These are phyloP conservation scores for Heliconius melpomene DNA, from an alignment of 1,140 invertebrate species.

Conservation along the genomic window DNA sequence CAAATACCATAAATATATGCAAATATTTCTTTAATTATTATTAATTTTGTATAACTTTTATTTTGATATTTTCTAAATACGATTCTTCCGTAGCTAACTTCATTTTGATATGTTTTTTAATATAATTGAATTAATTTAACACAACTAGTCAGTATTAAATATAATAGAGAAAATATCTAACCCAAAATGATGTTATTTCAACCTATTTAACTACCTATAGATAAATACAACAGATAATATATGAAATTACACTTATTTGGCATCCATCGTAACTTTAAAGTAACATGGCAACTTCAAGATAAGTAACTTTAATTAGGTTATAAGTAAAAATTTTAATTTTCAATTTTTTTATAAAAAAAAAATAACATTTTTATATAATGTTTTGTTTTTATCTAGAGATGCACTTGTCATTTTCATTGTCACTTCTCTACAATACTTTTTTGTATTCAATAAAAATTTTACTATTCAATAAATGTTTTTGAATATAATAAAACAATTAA, in stretches of 20 bases:
- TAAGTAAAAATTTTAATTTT: background rate
- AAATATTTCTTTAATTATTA: too few relatives aligned
- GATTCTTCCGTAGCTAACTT: too few relatives aligned
- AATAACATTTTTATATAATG: background rate
- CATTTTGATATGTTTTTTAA: background rate
- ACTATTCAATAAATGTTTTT: background rate
- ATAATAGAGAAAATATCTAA: too few relatives aligned
- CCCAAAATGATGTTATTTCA: background rate
- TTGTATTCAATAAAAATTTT: background rate
- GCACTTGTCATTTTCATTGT: background rate
- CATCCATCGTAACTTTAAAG: constrained; percentile 35
- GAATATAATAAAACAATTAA: background rate
- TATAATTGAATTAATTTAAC: background rate
- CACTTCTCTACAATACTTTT: background rate
- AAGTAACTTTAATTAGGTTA: background rate
- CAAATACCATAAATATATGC: too few relatives aligned
- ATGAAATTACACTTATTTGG: constrained; percentile 36
- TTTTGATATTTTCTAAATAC: too few relatives aligned
- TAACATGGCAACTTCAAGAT: constrained; percentile 40
- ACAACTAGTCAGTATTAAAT: background rate
- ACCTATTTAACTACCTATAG: background rate
- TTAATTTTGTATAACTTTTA: too few relatives aligned
- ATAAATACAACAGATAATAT: constrained; percentile 33
- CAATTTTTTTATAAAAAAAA: background rate
- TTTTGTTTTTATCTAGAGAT: background rate